Base-by-base conservation (phyloP, 2,797 vertebrate genomes). In the Pelodytes ibericus region DNA sequence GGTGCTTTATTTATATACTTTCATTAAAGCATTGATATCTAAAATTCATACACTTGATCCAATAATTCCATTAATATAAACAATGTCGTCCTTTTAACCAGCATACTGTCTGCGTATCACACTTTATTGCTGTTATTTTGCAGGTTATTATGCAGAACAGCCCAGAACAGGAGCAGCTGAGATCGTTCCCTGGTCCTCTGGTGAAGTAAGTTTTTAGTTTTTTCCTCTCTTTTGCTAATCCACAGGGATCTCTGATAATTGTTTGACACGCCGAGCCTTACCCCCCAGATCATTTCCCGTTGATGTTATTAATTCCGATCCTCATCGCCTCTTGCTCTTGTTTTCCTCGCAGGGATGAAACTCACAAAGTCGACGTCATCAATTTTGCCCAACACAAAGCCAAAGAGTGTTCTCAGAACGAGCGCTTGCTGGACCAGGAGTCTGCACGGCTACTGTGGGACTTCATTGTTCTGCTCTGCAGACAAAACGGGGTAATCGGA, bases 301-400 rank as follows among this genome's bases (percentile, higher is more conserved):
- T n/a, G n/a, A n/a, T n/a, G n/a, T n/a, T n/a, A n/a, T n/a, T n/a
- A n/a, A n/a, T n/a, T n/a, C n/a, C n/a, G n/a, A n/a, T n/a, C n/a
- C n/a, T n/a, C n/a, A n/a, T n/a, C n/a, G n/a, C n/a, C n/a, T n/a
- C n/a, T n/a, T n/a, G n/a, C 8, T 11, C 22, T 29, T 0, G 5
- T 8, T 30, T 15, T 51, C 53, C 60, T 36, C 44, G 13, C 84
- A 99, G 97, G 79, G 95, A 95, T 75, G 97, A 99, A 72, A 99
- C 98, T n/a, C 98, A 99, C 80, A 99, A 99, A 87, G 96, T 99
- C 81, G 98, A 99, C 4, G 97, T 99, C 51, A 99, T 99, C 73
- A 99, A 97, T 83, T 99, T 98, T 88, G 94, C 96, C 76, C 96
- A 98, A 83, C 97, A 94, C 84, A 97, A 97, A 90, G 92, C 93